A percentile compares a stretch with the other conserved stretches of the same genome.
phyloP scores from a whole-genome alignment of 2,888 invertebrate genomes.

The Prosopocoilus inquinatus region DNA sequence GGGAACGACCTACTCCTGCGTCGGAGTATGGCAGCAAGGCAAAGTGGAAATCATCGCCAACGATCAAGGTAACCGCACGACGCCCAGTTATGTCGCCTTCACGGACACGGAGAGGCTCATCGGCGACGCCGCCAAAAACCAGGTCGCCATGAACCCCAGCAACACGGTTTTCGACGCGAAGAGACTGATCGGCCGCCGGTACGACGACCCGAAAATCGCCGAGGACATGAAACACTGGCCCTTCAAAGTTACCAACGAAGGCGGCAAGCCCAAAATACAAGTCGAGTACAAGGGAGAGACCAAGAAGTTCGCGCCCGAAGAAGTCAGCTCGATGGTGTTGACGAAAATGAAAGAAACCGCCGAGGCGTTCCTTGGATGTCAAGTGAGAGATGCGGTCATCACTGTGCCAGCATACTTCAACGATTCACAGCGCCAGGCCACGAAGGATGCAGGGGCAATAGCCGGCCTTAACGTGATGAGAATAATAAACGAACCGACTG shows the following conservation, averaged over 20 bases:
- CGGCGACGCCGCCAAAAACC: slow-evolving; percentile 70
- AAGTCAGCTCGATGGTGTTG: slow-evolving; percentile 68
- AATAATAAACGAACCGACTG: slow-evolving; percentile 65
- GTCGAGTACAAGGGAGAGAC: slow-evolving; percentile 63
- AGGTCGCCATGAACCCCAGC: slow-evolving; percentile 69
- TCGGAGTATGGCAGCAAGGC: slow-evolving; percentile 77
- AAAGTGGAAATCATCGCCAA: slow-evolving; percentile 87
- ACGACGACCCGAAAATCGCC: slow-evolving; percentile 69
- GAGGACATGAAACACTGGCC: slow-evolving; percentile 79
- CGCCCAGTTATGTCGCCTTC: slow-evolving; percentile 77
- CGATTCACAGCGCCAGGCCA: slow-evolving; percentile 65
- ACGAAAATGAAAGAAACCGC: slow-evolving; percentile 64
- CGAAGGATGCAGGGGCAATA: slow-evolving; percentile 68
- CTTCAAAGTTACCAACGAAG: slow-evolving; percentile 63
- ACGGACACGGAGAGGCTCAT: slow-evolving; percentile 67
- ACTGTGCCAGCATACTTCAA: slow-evolving; percentile 80
- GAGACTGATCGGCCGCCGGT: slow-evolving; percentile 63
- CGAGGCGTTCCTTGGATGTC: slow-evolving; percentile 66
- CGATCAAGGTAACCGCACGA: slow-evolving; percentile 84
- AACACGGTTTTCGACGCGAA: slow-evolving; percentile 70
- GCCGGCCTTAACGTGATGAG: slow-evolving; percentile 65
- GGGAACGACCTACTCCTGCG: slow-evolving; percentile 84
- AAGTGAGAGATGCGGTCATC: slow-evolving; percentile 70
- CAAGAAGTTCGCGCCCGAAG: slow-evolving; percentile 67
- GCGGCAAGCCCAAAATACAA: slow-evolving; percentile 62